phyloP scores from a whole-genome alignment of 2,113 vertebrate species.

The Rattus rattus region DNA sequence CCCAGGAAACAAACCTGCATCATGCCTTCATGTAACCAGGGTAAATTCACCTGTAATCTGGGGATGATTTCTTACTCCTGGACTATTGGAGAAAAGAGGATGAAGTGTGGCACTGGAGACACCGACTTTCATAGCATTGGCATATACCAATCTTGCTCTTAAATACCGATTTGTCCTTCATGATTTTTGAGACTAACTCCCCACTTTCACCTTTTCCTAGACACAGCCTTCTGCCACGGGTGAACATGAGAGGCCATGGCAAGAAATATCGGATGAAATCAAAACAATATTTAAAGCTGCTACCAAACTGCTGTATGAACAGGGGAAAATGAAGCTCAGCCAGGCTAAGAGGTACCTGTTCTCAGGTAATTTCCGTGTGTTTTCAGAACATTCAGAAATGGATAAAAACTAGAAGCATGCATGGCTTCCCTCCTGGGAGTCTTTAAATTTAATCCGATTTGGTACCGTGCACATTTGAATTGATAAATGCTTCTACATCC shows the following conservation, averaged over 20 bases:
- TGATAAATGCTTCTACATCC: neutral
- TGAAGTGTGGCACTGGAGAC: neutral
- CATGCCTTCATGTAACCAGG: neutral
- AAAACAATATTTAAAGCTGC: slow-evolving; percentile 96
- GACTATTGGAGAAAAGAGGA: neutral
- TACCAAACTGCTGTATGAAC: slow-evolving; percentile 94
- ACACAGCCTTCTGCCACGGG: slow-evolving; percentile 92
- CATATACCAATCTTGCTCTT: neutral
- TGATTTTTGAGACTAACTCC: neutral
- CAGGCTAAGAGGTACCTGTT: slow-evolving; percentile 98
- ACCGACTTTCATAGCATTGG: neutral
- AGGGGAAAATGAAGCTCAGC: slow-evolving; percentile 94
- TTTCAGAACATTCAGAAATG: neutral
- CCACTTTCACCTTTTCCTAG: slow-evolving; percentile 80
- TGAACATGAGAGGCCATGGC: slow-evolving; percentile 94
- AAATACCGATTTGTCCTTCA: neutral
- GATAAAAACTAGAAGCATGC: neutral
- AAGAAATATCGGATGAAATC: slow-evolving; percentile 96
- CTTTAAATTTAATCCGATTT: neutral
- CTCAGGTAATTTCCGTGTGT: slow-evolving; percentile 89
- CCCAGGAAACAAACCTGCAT: neutral
- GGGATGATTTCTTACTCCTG: neutral
- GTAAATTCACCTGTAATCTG: neutral
- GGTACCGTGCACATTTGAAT: neutral
- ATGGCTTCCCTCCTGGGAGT: neutral